phyloP scores from a whole-genome alignment of 2,797 vertebrate genomes.

The Carapus acus region DNA sequence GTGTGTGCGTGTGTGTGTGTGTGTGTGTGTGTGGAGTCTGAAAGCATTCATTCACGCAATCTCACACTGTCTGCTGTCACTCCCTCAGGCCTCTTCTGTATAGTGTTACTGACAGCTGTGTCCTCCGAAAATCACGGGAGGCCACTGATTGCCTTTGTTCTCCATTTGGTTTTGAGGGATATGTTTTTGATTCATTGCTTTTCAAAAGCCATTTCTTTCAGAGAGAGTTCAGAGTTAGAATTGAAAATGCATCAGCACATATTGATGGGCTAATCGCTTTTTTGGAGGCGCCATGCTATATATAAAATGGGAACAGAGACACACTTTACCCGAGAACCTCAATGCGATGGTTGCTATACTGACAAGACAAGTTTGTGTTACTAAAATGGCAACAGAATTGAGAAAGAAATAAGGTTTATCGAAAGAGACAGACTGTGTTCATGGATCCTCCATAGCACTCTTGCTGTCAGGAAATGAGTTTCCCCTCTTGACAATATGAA shows the following conservation, averaged over 20 bases:
- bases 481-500: slow-evolving; percentile 54
- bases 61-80: slow-evolving; percentile 13
- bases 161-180: neutral
- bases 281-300: slow-evolving; percentile 11
- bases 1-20: slow-evolving; percentile 36
- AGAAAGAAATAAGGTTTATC: slow-evolving; percentile 1
- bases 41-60: slow-evolving; percentile 11
- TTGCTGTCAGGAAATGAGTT: slow-evolving; percentile 38
- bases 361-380: slow-evolving; percentile 1
- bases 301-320: neutral
- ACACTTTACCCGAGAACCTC: too few species aligned
- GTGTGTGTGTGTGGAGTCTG: slow-evolving; percentile 31
- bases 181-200: neutral
- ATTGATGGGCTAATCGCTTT: slow-evolving; percentile 14
- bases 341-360: neutral
- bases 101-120: slow-evolving; percentile 47
- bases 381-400: slow-evolving; percentile 24
- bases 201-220: slow-evolving; percentile 16
- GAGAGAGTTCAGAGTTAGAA: too few species aligned
- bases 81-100: slow-evolving; percentile 31
- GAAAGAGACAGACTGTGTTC: slow-evolving; percentile 1
- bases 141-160: slow-evolving; percentile 3
- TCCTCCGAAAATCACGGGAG: slow-evolving; percentile 30
- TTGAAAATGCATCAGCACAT: slow-evolving; percentile 5
- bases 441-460: neutral